Conservation (phyloP, 2,888 invertebrate species). For the Autographa gamma region DNA sequence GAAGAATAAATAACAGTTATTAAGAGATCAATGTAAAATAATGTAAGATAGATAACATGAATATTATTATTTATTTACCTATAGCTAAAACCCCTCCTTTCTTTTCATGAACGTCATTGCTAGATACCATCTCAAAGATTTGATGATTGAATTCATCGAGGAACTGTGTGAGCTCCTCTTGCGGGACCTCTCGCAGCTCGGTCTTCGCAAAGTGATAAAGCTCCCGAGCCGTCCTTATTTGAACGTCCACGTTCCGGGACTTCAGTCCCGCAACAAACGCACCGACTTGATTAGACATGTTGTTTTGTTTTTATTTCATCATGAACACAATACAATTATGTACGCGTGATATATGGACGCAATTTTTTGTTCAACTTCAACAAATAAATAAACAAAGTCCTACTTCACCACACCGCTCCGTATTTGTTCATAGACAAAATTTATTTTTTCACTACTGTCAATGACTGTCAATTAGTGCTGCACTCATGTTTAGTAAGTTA, state of each 20-base stretch:
- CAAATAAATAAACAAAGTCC: conserved; percentile 62
- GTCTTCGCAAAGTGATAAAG: conserved; percentile 97
- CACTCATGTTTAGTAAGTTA: conserved; percentile 41
- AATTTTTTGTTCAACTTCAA: conserved; percentile 28
- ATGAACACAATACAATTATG: conserved; percentile 23
- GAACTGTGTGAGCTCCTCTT: conserved; percentile 96
- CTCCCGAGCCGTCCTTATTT: conserved; percentile 96
- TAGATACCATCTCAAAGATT: conserved; percentile 98
- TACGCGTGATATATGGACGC: conserved; percentile 24
- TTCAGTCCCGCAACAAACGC: conserved; percentile 96
- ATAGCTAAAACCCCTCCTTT: conserved; percentile 98
- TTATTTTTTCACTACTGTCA: conserved; percentile 19
- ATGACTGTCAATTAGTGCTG: conserved; percentile 13
- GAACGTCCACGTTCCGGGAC: conserved; percentile 95
- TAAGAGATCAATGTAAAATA: background rate
- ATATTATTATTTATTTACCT: conserved; percentile 83
- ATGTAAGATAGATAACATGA: background rate
- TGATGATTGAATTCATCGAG: conserved; percentile 98
- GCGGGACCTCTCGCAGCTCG: conserved; percentile 95
- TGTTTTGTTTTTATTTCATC: conserved; percentile 61
- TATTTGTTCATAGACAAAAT: conserved; percentile 41
- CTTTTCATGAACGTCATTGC: conserved; percentile 97
- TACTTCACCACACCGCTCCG: conserved; percentile 53
- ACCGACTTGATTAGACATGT: conserved; percentile 90
- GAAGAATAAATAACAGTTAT: conserved; percentile 51